Conservation (phyloP, 2,797 vertebrate genomes). For the Periophthalmus magnuspinnatus region DNA sequence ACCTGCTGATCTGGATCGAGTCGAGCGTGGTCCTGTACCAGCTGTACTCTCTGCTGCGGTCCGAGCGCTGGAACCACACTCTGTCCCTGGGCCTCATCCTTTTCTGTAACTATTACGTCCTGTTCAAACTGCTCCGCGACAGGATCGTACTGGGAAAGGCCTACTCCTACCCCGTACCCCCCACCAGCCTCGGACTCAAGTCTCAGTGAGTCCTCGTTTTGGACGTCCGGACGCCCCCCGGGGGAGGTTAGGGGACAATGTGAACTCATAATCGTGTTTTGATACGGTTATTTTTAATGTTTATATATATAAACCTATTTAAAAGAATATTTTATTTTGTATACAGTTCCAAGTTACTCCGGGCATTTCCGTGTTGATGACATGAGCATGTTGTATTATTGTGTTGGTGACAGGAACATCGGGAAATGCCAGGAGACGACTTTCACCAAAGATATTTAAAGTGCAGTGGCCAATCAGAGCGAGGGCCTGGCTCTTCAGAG, state of each 20-base stretch:
- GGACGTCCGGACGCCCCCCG: conserved; percentile 44
- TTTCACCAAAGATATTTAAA: conserved; percentile 74
- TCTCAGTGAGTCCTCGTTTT: conserved; percentile 75
- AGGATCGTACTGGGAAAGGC: conserved; percentile 96
- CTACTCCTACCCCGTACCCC: conserved; percentile 88
- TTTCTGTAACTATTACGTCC: conserved; percentile 98
- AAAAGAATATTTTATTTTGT: conserved; percentile 99
- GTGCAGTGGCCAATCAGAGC: conserved; percentile 53
- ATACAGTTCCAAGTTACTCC: conserved; percentile 85
- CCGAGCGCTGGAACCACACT: conserved; percentile 99
- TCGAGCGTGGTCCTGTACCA: conserved; percentile 96
- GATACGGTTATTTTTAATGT: conserved; percentile 99
- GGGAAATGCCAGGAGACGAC: conserved; percentile 64
- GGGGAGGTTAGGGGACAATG: conserved; percentile 62
- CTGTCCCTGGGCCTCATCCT: conserved; percentile 97
- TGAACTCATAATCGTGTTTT: conserved; percentile 89
- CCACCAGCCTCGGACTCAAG: conserved; percentile 85
- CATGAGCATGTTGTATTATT: conserved; percentile 63
- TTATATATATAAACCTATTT: conserved; percentile 95
- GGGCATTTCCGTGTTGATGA: conserved; percentile 72
- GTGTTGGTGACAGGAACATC: conserved; percentile 60
- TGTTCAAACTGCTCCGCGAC: conserved; percentile 98
- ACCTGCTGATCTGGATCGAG: conserved; percentile 95
- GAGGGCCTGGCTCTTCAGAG: conserved; percentile 26
- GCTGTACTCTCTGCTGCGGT: conserved; percentile 96